Percentiles rank a stretch among this genome's conserved stretches.
Evolutionary conservation across 2,888 invertebrate genomes (phyloP).

Genomic region (Aleiodes alternator): DNA sequence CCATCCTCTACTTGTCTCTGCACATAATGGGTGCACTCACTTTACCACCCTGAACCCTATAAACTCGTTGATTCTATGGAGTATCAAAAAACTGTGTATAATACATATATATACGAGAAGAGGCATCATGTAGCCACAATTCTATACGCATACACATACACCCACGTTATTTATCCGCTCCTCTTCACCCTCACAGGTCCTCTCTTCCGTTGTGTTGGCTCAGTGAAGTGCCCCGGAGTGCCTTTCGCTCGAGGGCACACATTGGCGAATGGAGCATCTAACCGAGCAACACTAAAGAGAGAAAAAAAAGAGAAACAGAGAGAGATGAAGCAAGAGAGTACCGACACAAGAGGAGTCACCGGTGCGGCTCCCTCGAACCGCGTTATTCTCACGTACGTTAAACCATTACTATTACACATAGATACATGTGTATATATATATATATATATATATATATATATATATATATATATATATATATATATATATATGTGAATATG

Average conservation of each 20-base stretch:
- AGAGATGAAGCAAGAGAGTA: background rate
- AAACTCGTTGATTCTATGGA: conserved; percentile 21
- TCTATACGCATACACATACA: conserved; percentile 20
- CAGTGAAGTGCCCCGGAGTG: conserved; percentile 38
- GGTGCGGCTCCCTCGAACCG: conserved; percentile 16
- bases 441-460: no score
- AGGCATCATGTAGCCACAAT: conserved; percentile 20
- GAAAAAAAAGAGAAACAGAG: no score
- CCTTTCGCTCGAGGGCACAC: conserved; percentile 35
- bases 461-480: no score
- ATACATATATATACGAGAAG: background rate
- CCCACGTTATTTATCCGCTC: conserved; percentile 8
- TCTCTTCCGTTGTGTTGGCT: conserved; percentile 23
- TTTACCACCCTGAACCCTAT: conserved; percentile 4
- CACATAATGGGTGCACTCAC: no score
- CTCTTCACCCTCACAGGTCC: no score
- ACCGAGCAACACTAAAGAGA: no score
- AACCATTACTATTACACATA: conserved; percentile 21
- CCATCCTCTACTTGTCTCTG: no score
- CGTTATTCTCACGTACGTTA: conserved; percentile 39
- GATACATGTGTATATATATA: conserved; percentile 30
- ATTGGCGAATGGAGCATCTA: conserved; percentile 24
- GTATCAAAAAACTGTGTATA: background rate
- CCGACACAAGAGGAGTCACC: conserved; percentile 16
- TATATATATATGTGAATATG: conserved; percentile 37